phyloP scores from a whole-genome alignment of 2,113 vertebrate genomes.

The Columba livia region DNA sequence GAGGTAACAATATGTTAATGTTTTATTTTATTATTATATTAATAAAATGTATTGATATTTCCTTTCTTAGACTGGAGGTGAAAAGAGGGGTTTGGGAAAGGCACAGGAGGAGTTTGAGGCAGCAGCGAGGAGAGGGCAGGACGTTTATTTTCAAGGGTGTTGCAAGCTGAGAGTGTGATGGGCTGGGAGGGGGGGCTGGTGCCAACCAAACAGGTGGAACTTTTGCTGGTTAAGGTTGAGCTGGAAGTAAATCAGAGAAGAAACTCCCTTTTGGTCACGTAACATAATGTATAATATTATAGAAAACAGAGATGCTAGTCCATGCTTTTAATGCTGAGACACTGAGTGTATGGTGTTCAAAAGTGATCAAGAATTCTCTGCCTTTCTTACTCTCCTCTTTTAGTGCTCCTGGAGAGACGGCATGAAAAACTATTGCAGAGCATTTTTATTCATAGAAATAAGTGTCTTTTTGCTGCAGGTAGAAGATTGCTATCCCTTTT shows the following conservation, averaged over 20 bases:
- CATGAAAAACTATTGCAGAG: neutral
- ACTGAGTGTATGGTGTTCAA: neutral
- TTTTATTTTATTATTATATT: no score
- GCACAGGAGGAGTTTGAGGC: neutral
- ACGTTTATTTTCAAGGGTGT: neutral
- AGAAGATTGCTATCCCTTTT: neutral
- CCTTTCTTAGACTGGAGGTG: neutral
- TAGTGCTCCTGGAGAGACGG: neutral
- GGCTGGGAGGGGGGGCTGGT: neutral
- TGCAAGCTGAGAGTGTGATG: accelerated
- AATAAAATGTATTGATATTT: neutral
- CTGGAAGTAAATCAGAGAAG: neutral
- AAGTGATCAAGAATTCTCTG: neutral
- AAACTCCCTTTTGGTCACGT: neutral
- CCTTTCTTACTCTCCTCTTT: neutral
- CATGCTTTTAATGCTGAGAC: neutral
- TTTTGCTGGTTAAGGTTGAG: neutral
- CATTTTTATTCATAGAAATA: neutral
- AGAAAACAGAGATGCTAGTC: neutral
- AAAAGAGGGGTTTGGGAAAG: neutral
- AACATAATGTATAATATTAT: neutral
- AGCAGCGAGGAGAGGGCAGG: neutral
- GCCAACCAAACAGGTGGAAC: neutral
- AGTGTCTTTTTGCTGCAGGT: neutral
- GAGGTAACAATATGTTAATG: neutral